A percentile compares a stretch with the other conserved stretches of the same genome.
These are phyloP conservation scores for Dryobates pubescens DNA, from an alignment of 2,797 vertebrate genomes.

Conservation along the genomic window DNA sequence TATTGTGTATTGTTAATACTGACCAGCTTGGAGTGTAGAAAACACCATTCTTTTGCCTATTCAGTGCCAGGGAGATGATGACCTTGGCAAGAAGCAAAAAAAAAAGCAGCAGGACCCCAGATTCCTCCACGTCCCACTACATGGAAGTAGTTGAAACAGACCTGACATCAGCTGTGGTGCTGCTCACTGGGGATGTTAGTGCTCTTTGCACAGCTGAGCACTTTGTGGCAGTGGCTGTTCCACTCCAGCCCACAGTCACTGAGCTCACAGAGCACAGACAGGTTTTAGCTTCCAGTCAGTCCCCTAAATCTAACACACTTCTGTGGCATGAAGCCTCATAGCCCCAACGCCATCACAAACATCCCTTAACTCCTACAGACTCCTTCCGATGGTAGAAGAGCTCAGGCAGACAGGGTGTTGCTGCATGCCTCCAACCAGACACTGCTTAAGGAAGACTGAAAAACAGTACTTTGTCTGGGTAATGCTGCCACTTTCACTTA, in stretches of 20 bases:
- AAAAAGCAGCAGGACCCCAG: neutral
- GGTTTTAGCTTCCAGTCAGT: neutral
- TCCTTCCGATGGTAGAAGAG: neutral
- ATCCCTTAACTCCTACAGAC: too few relatives aligned
- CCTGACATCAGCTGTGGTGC: neutral
- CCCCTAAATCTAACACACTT: fast-evolving
- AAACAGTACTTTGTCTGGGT: slow-evolving; percentile 24
- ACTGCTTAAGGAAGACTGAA: neutral
- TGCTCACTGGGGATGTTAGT: neutral
- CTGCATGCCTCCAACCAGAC: neutral
- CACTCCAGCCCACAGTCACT: neutral
- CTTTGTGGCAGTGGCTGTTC: fast-evolving
- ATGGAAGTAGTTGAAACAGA: neutral
- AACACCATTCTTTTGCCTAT: neutral
- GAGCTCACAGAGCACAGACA: fast-evolving
- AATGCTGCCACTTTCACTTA: slow-evolving; percentile 52
- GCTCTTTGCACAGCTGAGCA: neutral
- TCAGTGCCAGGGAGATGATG: neutral
- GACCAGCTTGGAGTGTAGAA: neutral
- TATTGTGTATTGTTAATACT: neutral
- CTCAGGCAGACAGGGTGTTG: neutral
- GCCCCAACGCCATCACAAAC: fast-evolving
- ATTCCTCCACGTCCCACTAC: neutral
- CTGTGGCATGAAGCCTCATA: fast-evolving
- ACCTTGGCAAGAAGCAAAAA: neutral